Evolutionary conservation across 2,113 vertebrate genomes (phyloP).

Genomic region (Eclectus roratus): DNA sequence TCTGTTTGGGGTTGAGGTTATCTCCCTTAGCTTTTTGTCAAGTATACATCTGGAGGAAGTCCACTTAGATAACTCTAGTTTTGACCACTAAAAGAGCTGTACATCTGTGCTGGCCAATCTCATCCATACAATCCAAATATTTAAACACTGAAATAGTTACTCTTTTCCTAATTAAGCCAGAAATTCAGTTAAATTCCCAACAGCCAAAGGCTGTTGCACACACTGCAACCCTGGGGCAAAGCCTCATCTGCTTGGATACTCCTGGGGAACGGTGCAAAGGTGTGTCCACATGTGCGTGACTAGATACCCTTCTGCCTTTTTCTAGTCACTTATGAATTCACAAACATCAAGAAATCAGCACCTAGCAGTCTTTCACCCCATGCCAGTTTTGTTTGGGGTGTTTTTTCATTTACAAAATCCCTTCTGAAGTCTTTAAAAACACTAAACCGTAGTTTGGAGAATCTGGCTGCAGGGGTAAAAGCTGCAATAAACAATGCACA

Average conservation of each 20-base stretch:
- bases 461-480: neutral
- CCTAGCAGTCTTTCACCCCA: neutral
- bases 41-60: neutral
- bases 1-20: neutral
- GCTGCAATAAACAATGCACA: neutral
- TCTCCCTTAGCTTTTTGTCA: neutral
- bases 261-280: neutral
- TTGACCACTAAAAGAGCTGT: rapidly evolving
- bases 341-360: neutral
- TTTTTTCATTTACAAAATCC: neutral
- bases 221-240: neutral
- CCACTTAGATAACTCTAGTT: neutral
- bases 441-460: neutral
- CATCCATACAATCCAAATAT: rapidly evolving
- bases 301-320: neutral
- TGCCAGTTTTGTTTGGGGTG: neutral
- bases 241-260: rapidly evolving
- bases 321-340: neutral
- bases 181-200: neutral
- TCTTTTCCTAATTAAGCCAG: neutral
- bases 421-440: neutral
- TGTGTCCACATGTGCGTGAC: neutral
- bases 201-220: rapidly evolving
- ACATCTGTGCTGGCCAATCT: neutral
- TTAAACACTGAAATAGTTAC: neutral